Conservation (phyloP, 2,888 invertebrate genomes). For the Drosophila subsilvestris region DNA sequence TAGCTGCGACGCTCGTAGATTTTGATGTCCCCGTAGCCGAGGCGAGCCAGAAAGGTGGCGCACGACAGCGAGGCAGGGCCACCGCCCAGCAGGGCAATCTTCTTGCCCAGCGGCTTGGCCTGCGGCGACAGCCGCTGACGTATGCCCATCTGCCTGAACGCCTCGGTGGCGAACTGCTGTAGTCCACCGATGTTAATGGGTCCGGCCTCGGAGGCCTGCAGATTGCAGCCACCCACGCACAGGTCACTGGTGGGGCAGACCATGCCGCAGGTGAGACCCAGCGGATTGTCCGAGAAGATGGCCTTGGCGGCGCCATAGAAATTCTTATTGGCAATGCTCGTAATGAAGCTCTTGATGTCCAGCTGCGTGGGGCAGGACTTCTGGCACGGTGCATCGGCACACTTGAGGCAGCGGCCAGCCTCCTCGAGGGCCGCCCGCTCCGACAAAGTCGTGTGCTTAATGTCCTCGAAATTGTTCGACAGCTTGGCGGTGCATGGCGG, state of each 20-base stretch:
- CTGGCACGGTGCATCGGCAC: slow-evolving; percentile 98
- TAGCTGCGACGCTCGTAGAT: slow-evolving; percentile 95
- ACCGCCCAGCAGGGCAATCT: slow-evolving; percentile 95
- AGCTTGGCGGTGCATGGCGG: slow-evolving; percentile 88
- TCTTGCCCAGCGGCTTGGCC: slow-evolving; percentile 84
- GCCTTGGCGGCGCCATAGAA: slow-evolving; percentile 98
- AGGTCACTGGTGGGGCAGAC: slow-evolving; percentile 99
- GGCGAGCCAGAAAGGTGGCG: slow-evolving; percentile 96
- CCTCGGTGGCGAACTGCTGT: slow-evolving; percentile 98
- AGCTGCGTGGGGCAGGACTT: slow-evolving; percentile 99
- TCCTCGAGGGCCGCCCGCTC: slow-evolving; percentile 97
- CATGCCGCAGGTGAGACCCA: slow-evolving; percentile 98
- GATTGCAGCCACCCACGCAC: slow-evolving; percentile 98
- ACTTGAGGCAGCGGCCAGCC: slow-evolving; percentile 94
- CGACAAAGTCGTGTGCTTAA: slow-evolving; percentile 98
- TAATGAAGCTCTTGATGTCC: slow-evolving; percentile 98
- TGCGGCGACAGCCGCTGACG: slow-evolving; percentile 93
- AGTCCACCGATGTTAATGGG: slow-evolving; percentile 99
- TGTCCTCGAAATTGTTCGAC: slow-evolving; percentile 96
- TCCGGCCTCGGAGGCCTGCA: slow-evolving; percentile 98
- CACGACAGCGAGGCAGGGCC: slow-evolving; percentile 99
- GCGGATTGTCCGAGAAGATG: slow-evolving; percentile 98
- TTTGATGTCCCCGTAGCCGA: slow-evolving; percentile 96
- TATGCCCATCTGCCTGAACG: slow-evolving; percentile 97
- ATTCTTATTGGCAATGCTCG: slow-evolving; percentile 98